Percentiles rank a stretch among this genome's conserved stretches.
Conservation (phyloP, 2,113 vertebrate genomes). For the Xyrauchen texanus region DNA sequence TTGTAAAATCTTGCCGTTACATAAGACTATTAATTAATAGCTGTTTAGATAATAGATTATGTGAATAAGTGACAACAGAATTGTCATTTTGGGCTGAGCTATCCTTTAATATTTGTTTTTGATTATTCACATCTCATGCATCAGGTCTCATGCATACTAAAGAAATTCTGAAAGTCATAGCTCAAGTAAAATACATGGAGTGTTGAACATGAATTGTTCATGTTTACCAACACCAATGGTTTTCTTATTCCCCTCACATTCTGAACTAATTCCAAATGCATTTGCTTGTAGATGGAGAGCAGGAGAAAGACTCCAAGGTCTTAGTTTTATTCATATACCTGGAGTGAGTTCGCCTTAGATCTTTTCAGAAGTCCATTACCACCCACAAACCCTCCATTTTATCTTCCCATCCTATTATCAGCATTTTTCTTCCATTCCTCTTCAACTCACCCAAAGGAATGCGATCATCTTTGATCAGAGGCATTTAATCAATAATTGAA, state of each 20-base stretch:
- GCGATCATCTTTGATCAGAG: background rate
- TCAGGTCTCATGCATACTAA: background rate
- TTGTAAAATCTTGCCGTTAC: no score
- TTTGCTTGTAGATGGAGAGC: background rate
- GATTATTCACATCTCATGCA: background rate
- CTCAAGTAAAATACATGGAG: background rate
- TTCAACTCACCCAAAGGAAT: background rate
- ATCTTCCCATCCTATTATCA: background rate
- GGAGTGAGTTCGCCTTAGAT: no score
- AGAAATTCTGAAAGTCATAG: background rate
- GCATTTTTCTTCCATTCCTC: background rate
- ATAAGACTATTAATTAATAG: no score
- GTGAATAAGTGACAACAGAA: no score
- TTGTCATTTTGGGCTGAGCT: no score
- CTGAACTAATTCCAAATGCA: background rate
- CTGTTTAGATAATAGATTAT: no score
- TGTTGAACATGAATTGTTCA: background rate
- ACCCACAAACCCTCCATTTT: background rate
- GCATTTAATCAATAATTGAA: slow-evolving; percentile 9
- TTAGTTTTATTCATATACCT: background rate
- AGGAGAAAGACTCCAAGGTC: background rate
- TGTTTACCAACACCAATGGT: background rate
- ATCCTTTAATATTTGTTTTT: no score
- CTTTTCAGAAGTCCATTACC: background rate
- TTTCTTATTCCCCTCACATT: background rate